Base-by-base conservation (phyloP, 2,888 invertebrate genomes). In the Flexamia atlantica region DNA sequence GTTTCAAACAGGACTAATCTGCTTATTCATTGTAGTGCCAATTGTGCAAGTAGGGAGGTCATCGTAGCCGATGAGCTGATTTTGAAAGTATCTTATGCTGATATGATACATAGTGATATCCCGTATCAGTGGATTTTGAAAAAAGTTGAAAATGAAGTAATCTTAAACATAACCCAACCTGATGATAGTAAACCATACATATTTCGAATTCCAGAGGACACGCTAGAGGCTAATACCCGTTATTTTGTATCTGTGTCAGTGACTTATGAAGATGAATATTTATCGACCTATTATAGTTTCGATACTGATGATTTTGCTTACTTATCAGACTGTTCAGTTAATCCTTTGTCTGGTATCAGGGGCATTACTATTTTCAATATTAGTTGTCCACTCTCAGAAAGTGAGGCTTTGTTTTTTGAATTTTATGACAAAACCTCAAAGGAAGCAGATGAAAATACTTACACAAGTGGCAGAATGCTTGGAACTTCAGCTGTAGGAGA, bases 141-240 rank as follows among this genome's bases (percentile, higher is more conserved):
- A 1, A 64, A 64, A 64, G 28, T 9, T 28, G 64, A 12, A 64
- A 28, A 64, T 17, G 5, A 64, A 53, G 14, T 28, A 28, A 36
- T 7, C 36, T 7, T 36, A 36, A 28, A 2, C 5, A 14, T 53
- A 53, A 14, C 5, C 5, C 53, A 20, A 53, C 53, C 12, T 14
- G 14, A 46, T 46, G 46, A 57, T 23, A 57, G 3, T 23, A 1
- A 28, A 28, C 30, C 28, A 0, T 64, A 64, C 12, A 64, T 64
- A 28, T 64, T 64, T 64, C 28, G 14, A 64, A 64, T 64, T 64
- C 64, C 64, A 17, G 64, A 64, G 30, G 14, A 64, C 30, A 64
- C 64, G 5, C n/a, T 64, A 14, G 64, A 64, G 14, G 4, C 64
- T 30, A 12, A 5, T n/a, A 28, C 25, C 30, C 2, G 3, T 14